These are phyloP conservation scores for Apogon hyalosoma DNA, from an alignment of 2,797 vertebrate genomes.

Conservation along the genomic window DNA sequence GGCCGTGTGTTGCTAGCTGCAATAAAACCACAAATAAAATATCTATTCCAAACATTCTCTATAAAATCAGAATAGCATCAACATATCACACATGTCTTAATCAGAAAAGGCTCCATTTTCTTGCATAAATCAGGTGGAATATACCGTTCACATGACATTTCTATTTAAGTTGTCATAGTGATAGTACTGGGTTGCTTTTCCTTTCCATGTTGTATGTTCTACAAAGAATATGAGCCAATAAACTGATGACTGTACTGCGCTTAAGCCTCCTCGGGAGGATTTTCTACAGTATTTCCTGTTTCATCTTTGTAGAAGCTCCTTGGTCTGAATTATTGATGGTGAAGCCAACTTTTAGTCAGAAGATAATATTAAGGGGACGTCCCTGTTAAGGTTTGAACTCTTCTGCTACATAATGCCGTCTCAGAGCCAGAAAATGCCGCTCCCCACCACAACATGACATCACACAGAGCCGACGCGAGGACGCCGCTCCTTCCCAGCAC, in stretches of 20 bases:
- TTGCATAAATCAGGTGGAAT: too few species aligned
- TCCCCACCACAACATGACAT: slow-evolving; percentile 36
- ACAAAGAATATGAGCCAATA: slow-evolving; percentile 22
- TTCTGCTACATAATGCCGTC: too few species aligned
- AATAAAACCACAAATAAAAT: too few species aligned
- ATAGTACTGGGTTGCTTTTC: too few species aligned
- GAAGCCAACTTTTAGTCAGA: slow-evolving; percentile 46
- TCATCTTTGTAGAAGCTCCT: slow-evolving; percentile 39
- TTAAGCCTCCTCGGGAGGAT: slow-evolving; percentile 32
- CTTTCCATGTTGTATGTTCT: too few species aligned
- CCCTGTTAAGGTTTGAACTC: slow-evolving; percentile 35
- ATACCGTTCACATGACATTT: too few species aligned
- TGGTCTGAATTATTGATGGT: slow-evolving; percentile 56
- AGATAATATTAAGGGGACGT: slow-evolving; percentile 30
- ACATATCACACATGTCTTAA: too few species aligned
- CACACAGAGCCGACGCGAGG: slow-evolving; percentile 32
- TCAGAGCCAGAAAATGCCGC: slow-evolving; percentile 32
- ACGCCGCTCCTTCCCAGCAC: slow-evolving; percentile 28
- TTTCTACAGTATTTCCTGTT: slow-evolving; percentile 43
- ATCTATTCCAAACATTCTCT: too few species aligned
- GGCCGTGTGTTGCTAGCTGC: too few species aligned
- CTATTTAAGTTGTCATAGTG: too few species aligned
- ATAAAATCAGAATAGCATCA: too few species aligned
- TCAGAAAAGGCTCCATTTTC: too few species aligned
- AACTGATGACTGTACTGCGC: slow-evolving; percentile 39